Evolutionary conservation across 2,888 invertebrate species (phyloP).

Genomic region (Coelopa pilipes): DNA sequence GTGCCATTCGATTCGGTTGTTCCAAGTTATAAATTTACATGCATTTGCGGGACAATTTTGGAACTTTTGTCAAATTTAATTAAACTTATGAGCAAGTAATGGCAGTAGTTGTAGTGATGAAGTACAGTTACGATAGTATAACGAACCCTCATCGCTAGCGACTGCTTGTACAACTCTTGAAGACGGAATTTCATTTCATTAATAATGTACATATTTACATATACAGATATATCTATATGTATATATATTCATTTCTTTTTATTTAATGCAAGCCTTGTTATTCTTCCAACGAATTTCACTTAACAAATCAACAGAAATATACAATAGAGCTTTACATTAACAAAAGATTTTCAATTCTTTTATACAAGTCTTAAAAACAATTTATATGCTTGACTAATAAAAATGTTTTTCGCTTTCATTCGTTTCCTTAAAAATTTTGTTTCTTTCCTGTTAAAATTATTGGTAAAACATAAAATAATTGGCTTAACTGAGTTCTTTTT

Average conservation of each 20-base stretch:
- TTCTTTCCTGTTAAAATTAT: too few relatives aligned
- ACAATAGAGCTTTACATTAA: conserved; percentile 1
- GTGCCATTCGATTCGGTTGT: not conserved
- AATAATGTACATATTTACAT: not conserved
- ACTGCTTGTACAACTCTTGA: conserved; percentile 16
- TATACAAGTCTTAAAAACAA: conserved; percentile 8
- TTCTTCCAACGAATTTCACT: conserved; percentile 13
- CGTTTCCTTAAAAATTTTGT: too few relatives aligned
- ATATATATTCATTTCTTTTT: not conserved
- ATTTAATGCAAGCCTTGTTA: conserved; percentile 10
- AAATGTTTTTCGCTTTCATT: not conserved
- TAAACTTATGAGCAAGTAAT: conserved; percentile 34
- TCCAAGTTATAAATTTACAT: not conserved
- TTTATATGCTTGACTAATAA: conserved; percentile 1
- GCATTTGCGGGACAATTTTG: not conserved
- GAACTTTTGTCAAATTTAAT: not conserved
- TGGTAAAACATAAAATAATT: too few relatives aligned
- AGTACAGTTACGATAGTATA: not conserved
- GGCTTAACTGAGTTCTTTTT: too few relatives aligned
- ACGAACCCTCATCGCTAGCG: not conserved
- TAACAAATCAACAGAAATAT: conserved; percentile 2
- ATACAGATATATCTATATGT: conserved; percentile 14
- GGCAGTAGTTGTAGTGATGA: conserved; percentile 24
- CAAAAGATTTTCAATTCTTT: not conserved
- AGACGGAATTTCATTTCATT: conserved; percentile 31